These are phyloP conservation scores for Gryon sp. DNA, from an alignment of 1,140 invertebrate genomes.

Conservation along the genomic window DNA sequence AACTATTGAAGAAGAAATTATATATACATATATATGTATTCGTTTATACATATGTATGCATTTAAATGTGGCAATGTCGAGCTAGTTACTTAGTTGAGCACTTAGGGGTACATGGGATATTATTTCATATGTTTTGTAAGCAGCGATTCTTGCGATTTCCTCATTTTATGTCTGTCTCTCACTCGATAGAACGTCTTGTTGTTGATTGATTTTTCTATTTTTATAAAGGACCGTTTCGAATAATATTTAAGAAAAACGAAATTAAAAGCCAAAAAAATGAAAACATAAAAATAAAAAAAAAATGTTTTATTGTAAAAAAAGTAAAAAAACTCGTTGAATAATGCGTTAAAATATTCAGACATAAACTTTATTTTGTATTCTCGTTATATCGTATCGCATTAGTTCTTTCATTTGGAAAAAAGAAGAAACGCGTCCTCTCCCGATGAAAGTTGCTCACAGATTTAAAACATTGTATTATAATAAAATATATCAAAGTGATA, in stretches of 20 bases:
- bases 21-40: conserved; percentile 65
- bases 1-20: conserved; percentile 59
- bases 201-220: conserved; percentile 35
- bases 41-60: conserved; percentile 69
- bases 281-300: conserved; percentile 9
- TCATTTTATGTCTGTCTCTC: too few relatives aligned
- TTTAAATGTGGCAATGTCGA: conserved; percentile 76
- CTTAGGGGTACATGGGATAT: conserved; percentile 75
- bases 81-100: conserved; percentile 76
- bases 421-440: conserved; percentile 59
- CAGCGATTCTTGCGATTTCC: conserved; percentile 63
- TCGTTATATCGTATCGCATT: conserved; percentile 30
- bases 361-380: conserved; percentile 42
- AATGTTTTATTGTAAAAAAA: neutral
- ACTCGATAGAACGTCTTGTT: conserved; percentile 34
- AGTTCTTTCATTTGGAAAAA: conserved; percentile 40
- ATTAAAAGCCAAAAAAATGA: conserved; percentile 29
- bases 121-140: conserved; percentile 70
- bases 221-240: conserved; percentile 58
- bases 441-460: conserved; percentile 68
- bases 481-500: conserved; percentile 63
- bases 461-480: conserved; percentile 73
- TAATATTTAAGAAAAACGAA: too few relatives aligned
- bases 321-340: conserved; percentile 27
- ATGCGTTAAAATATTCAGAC: conserved; percentile 32